Base-by-base conservation (phyloP, 2,113 vertebrate genomes). In the Channa argus region DNA sequence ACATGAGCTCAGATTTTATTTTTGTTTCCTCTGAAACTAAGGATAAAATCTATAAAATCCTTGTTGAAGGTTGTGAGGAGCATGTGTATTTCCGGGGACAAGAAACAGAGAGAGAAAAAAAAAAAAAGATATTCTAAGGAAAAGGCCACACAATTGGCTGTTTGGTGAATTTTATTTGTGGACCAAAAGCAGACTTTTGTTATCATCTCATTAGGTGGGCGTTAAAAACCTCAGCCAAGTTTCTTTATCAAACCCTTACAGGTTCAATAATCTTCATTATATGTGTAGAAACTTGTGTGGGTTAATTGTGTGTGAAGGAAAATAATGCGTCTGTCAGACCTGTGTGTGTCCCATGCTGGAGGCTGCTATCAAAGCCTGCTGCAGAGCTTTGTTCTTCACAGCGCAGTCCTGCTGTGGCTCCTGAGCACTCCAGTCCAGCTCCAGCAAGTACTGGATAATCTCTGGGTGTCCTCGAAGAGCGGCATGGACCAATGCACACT, bases 341-440 rank as follows among this genome's bases (percentile, higher is more conserved):
- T 95, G 94, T 51, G 91, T 93, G 89, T 99, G 98, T 55, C 98
- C 98, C 97, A 99, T 99, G 89, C 98, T 99, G 88, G 96, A 94
- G 2, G 97, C 95, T 0, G 96, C 98, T 0, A 96, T 97, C 65
- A 99, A 89, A 0, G 96, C 96, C 86, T 99, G 97, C 64, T 98
- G 98, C 69, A 99, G 92, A 0, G 94, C 95, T 59, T 96, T 96
- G 87, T 86, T 93, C 93, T 96, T 98, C 81, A 93, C 89, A 75
- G 92, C 81, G 0, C 87, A 50, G 61, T 95, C 93, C 34, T 96
- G 94, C 55, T 95, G 95, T 52, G 80, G 92, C 46, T 87, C 92
- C 6, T 93, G 92, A 2, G 59, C 11, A 0, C 77, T 84, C 97
- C 98, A 98, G 33, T 93, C 91, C 64, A 95, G 91, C 80, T 91